Evolutionary conservation across 2,888 invertebrate species (phyloP).

Genomic region (Heterodera filipjevi): DNA sequence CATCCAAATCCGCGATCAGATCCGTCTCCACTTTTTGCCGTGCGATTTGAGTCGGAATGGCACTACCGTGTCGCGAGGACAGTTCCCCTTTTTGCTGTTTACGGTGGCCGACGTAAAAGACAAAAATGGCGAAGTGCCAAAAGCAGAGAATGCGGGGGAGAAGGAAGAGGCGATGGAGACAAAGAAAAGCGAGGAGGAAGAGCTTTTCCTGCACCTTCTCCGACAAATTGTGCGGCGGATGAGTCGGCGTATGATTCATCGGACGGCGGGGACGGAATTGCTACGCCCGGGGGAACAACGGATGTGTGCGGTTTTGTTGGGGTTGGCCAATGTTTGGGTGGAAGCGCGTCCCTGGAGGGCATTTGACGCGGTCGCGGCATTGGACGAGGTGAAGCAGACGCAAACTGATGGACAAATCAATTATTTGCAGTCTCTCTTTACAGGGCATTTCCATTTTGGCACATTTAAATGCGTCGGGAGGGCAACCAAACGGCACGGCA

Average conservation of each 20-base stretch:
- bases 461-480: slow-evolving; percentile 21
- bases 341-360: slow-evolving; percentile 52
- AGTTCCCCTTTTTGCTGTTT: slow-evolving; percentile 89
- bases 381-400: slow-evolving; percentile 59
- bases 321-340: slow-evolving; percentile 56
- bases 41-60: slow-evolving; percentile 70
- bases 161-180: not conserved
- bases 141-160: not conserved
- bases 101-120: slow-evolving; percentile 64
- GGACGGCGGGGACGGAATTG: not conserved
- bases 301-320: slow-evolving; percentile 47
- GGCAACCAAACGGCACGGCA: slow-evolving; percentile 23
- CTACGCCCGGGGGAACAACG: slow-evolving; percentile 21
- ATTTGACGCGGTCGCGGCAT: slow-evolving; percentile 54
- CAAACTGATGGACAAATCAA: no score
- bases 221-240: slow-evolving; percentile 52
- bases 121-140: not conserved
- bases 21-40: slow-evolving; percentile 42
- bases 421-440: slow-evolving; percentile 29
- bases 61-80: slow-evolving; percentile 90
- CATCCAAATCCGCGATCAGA: slow-evolving; percentile 89
- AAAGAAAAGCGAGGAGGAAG: slow-evolving; percentile 2
- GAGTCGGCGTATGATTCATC: slow-evolving; percentile 39
- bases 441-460: slow-evolving; percentile 39
- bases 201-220: slow-evolving; percentile 46